Base-by-base conservation (phyloP, 1,140 invertebrate genomes). In the Melanaphis sacchari region DNA sequence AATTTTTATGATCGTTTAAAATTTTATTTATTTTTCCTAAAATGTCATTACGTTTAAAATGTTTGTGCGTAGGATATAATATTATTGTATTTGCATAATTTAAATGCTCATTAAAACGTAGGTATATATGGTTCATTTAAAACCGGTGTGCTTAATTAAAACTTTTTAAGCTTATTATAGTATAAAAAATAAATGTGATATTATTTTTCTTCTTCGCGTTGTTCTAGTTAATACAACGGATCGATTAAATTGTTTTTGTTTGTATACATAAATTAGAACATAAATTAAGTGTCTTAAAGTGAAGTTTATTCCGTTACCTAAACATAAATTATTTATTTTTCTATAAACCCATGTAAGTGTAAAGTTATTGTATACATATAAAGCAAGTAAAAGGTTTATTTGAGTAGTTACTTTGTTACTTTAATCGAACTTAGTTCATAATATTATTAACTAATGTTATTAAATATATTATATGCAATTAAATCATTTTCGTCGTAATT, bases 251-350 rank as follows among this genome's bases (percentile, higher is more conserved):
- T 76, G 59, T 76, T 76, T 76, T 76, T 76, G 31, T 76, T 76
- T 76, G 31, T n/a, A 76, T n/a, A 76, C 31, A 76, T 76, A 76
- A 66, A 66, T 66, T 66, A 66, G 54, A 26, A 59, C 11, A 31
- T 59, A 59, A 66, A 66, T 66, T 66, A 76, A 76, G 59, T 76
- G 59, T 76, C 59, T 76, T n/a, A 76, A 76, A 76, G n/a, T 76
- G n/a, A 76, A 76, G 59, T 76, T 76, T 76, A 76, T 76, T 76
- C 15, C 11, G 31, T 76, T 76, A 76, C 59, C 59, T n/a, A 76
- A n/a, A 76, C 59, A 76, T n/a, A n/a, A 76, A 76, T 76, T 76
- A 76, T n/a, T 76, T n/a, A 76, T 76, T 15, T 76, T 76, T 76
- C 59, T n/a, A 76, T 76, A 76, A n/a, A 18, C 59, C 59, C 59